Base-by-base conservation (phyloP, 2,888 invertebrate genomes). In the Neoaliturus tenellus region DNA sequence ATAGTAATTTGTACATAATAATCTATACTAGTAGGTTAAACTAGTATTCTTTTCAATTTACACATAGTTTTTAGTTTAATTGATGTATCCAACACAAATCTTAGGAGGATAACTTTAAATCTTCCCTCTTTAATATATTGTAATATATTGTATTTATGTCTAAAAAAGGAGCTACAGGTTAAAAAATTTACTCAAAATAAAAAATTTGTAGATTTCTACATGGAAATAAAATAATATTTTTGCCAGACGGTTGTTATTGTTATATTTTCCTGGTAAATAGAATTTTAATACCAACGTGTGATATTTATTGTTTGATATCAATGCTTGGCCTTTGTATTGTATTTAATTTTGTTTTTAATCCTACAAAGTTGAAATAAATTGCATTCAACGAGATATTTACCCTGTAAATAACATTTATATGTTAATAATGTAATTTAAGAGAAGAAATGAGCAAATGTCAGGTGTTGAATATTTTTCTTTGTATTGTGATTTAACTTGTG, bases 381-480 rank as follows among this genome's bases (percentile, higher is more conserved):
- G 23, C 2, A 23, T 51, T 4, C 20, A 51, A 51, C 51, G 23
- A 20, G 4, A 3, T 17, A 10, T 10, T 14, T 17, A 28, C 71
- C 23, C 35, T 71, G 71, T 71, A 71, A 12, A 71, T 71, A 71
- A 62, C 35, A 71, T 71, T 33, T 71, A 23, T n/a, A 71, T 71
- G 39, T 39, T 8, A 71, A 41, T 71, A 71, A 39, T 71, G 71
- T 71, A 71, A 39, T 71, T 71, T 71, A 71, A 71, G 33, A 71
- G 39, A 39, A 39, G 39, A 71, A 31, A 67, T 39, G 25, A 39
- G 35, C 10, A 31, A 62, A 62, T 12, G 28, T n/a, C 51, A 51
- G 51, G 51, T 62, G 31, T 28, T 31, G 14, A 62, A 62, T 33
- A 71, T 33, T 75, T 69, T 75, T 44, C 28, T 48, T 75, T 75